Conservation (phyloP, 2,888 invertebrate species). For the Matsumyia berberina region DNA sequence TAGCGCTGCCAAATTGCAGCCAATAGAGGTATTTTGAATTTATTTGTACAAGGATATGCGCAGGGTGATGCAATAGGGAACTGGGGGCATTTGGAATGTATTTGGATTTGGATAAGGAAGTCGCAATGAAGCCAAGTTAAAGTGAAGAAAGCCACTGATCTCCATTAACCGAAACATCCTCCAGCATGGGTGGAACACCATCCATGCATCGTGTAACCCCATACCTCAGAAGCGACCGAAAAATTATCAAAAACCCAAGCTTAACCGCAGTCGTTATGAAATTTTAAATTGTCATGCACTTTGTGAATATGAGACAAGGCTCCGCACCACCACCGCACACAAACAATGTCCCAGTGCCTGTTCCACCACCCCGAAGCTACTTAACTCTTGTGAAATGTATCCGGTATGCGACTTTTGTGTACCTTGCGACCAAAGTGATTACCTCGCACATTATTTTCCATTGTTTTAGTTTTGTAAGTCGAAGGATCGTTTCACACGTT, state of each 20-base stretch:
- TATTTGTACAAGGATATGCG: too few relatives aligned
- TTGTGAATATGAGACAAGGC: constrained; percentile 74
- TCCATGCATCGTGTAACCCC: not conserved
- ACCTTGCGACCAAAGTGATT: constrained; percentile 76
- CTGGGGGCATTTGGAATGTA: too few relatives aligned
- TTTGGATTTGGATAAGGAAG: too few relatives aligned
- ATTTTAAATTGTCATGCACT: constrained; percentile 75
- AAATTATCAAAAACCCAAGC: constrained; percentile 56
- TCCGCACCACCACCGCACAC: not conserved
- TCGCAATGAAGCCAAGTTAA: too few relatives aligned
- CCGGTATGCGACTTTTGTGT: constrained; percentile 74
- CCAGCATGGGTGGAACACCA: too few relatives aligned
- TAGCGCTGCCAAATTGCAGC: constrained; percentile 46
- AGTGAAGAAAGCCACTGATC: too few relatives aligned
- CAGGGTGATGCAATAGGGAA: too few relatives aligned
- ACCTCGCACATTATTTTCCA: constrained; percentile 76
- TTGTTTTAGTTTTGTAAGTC: constrained; percentile 76
- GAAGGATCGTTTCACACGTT: constrained; percentile 76
- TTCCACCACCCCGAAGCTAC: constrained; percentile 15
- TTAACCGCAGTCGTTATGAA: constrained; percentile 75
- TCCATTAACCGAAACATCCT: too few relatives aligned
- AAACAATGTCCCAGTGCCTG: constrained; percentile 6
- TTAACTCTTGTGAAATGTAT: constrained; percentile 66
- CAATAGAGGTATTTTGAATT: constrained; percentile 32
- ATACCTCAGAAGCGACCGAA: not conserved